Conservation (phyloP, 2,113 vertebrate species). For the Brachypteracias leptosomus region DNA sequence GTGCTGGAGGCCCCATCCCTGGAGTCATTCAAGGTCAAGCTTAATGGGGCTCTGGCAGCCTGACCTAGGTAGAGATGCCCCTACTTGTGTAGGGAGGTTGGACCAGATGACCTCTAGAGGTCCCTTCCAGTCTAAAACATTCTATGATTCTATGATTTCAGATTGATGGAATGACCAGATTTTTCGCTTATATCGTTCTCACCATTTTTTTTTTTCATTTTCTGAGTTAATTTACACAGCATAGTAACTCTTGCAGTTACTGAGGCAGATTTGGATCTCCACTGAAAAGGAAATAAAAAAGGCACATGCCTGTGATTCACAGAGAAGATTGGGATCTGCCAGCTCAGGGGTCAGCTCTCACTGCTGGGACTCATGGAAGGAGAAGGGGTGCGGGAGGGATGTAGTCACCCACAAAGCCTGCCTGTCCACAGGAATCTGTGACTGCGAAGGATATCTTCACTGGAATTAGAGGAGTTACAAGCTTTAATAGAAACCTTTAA, state of each 20-base stretch:
- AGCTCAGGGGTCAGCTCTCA: background rate
- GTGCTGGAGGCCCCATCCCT: too few species aligned
- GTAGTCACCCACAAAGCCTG: background rate
- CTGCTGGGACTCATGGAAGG: fast-evolving
- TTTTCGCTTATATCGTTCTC: background rate
- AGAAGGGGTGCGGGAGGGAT: background rate
- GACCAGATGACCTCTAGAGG: too few species aligned
- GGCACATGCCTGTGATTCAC: background rate
- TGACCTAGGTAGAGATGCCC: too few species aligned
- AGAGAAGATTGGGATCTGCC: background rate
- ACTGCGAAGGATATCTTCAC: background rate
- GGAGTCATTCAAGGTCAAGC: too few species aligned
- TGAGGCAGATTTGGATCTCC: background rate
- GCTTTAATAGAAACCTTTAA: background rate
- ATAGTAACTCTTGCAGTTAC: background rate
- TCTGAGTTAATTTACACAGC: background rate
- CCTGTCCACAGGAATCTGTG: background rate
- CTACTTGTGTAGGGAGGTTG: too few species aligned
- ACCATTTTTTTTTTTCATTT: background rate
- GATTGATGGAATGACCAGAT: background rate
- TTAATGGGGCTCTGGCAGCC: too few species aligned
- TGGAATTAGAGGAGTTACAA: background rate
- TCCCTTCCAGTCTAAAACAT: too few species aligned
- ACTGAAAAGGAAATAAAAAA: background rate
- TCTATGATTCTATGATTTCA: too few species aligned